Conservation (phyloP, 2,797 vertebrate species). For the Antennarius maculatus region DNA sequence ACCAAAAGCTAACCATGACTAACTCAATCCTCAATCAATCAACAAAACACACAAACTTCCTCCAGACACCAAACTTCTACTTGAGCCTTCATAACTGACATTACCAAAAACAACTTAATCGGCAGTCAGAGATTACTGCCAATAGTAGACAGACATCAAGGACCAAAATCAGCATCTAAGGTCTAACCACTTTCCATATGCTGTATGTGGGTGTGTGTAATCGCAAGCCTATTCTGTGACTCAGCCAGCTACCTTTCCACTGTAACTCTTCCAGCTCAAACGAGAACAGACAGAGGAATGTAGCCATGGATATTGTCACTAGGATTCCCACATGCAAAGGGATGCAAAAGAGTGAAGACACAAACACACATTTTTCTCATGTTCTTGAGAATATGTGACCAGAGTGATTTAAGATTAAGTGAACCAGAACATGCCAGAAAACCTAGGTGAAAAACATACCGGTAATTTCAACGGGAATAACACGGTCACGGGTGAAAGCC, state of each 20-base stretch:
- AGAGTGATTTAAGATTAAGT: constrained; percentile 37
- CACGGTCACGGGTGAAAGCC: constrained; percentile 38
- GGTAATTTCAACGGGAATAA: constrained; percentile 23
- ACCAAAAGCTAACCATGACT: neutral
- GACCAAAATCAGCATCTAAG: constrained; percentile 27
- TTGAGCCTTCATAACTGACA: constrained; percentile 25
- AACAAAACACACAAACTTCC: neutral
- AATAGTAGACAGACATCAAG: constrained; percentile 2
- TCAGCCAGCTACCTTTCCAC: constrained; percentile 53
- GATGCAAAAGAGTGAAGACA: constrained; percentile 33
- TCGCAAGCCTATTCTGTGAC: constrained; percentile 48
- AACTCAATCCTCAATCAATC: constrained; percentile 16
- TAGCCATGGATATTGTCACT: constrained; percentile 62
- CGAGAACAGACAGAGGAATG: constrained; percentile 60
- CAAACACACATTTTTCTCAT: neutral
- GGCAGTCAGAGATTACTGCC: constrained; percentile 9
- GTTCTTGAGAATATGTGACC: constrained; percentile 16
- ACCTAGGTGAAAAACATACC: constrained; percentile 31
- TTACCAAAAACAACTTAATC: constrained; percentile 44
- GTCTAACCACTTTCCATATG: constrained; percentile 38
- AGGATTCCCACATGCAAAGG: constrained; percentile 31
- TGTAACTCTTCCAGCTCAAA: constrained; percentile 46
- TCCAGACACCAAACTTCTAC: constrained; percentile 3
- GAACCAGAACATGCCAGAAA: constrained; percentile 18
- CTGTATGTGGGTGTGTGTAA: constrained; percentile 17